Evolutionary conservation across 1,140 invertebrate genomes (phyloP), one percentile per base, ranked within the genome.

Genomic region (Drosophila truncata): DNA sequence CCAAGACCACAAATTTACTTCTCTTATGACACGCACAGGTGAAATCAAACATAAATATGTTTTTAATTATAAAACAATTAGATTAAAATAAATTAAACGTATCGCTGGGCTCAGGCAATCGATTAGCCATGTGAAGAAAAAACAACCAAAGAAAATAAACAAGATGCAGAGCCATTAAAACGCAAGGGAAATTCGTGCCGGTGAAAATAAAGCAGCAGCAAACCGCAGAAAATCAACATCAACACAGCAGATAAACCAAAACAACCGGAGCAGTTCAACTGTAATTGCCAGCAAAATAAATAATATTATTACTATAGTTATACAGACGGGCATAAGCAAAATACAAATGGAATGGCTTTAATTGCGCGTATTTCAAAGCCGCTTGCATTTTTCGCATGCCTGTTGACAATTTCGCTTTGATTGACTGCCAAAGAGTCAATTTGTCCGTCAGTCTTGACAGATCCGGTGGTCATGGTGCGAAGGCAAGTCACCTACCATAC

Each of bases 51-150:
- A 71, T 60, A 78, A 75, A 69, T 69, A 61, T 66, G 52, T 73
- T 81, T 55, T 88, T 90, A 88, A 90, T 90, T 79, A 82, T 76
- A 85, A 90, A 90, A 85, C 85, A 90, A 90, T 90, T 90, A 85
- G 85, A 90, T 90, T 90, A 76, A 91, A 90, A 90, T 90, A 90
- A 90, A 91, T 90, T 85, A 90, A 85, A 90, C 78, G 85, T 46
- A 46, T 73, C 82, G 82, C 67, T 90, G 85, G 78, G 81, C 75
- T 84, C 85, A 90, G 85, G 74, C 85, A 90, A 90, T 85, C 78
- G 85, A 90, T 91, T 57, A 74, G 47, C 35, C 78, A 66, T 44
- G 50, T 44, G 47, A 60, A 31, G 63, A 61, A 82, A 83, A 85
- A 65, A 35, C 39, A 50, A 50, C 35, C 46, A n/a, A 61, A 14